These are phyloP conservation scores for Eurystomus glaucurus DNA, from an alignment of 2,797 vertebrate species.

Conservation along the genomic window DNA sequence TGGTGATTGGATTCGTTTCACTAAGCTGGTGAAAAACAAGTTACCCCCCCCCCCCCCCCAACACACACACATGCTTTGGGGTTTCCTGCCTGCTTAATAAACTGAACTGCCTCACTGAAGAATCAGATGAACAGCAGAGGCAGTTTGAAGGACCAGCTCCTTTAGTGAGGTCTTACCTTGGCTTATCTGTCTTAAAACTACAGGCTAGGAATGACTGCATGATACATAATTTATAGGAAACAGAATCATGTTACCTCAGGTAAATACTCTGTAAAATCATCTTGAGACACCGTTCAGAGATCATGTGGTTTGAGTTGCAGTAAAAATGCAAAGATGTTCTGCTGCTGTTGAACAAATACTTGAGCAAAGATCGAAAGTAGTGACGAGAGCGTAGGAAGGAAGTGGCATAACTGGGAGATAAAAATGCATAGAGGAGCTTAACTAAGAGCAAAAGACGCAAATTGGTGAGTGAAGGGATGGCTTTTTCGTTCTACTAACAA, in stretches of 20 bases:
- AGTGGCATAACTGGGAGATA: neutral
- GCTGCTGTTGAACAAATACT: neutral
- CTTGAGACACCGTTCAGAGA: neutral
- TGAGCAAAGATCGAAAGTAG: neutral
- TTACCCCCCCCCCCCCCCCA: neutral
- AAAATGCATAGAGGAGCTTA: neutral
- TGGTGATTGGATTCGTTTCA: slow-evolving; percentile 39
- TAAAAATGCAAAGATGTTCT: neutral
- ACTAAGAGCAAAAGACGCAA: neutral
- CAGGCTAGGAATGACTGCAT: neutral
- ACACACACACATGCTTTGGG: neutral
- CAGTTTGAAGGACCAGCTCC: neutral
- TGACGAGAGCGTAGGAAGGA: neutral
- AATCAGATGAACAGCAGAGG: neutral
- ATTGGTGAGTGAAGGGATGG: neutral
- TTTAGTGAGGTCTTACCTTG: neutral
- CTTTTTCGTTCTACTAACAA: neutral
- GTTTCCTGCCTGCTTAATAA: slow-evolving; percentile 51
- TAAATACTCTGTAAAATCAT: neutral
- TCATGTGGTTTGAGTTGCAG: neutral
- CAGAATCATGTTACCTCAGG: neutral
- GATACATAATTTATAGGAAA: neutral
- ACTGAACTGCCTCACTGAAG: neutral
- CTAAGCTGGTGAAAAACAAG: slow-evolving; percentile 54
- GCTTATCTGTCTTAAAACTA: neutral